Evolutionary conservation across 2,888 invertebrate genomes (phyloP).

Genomic region (Himalopsyche japonica): DNA sequence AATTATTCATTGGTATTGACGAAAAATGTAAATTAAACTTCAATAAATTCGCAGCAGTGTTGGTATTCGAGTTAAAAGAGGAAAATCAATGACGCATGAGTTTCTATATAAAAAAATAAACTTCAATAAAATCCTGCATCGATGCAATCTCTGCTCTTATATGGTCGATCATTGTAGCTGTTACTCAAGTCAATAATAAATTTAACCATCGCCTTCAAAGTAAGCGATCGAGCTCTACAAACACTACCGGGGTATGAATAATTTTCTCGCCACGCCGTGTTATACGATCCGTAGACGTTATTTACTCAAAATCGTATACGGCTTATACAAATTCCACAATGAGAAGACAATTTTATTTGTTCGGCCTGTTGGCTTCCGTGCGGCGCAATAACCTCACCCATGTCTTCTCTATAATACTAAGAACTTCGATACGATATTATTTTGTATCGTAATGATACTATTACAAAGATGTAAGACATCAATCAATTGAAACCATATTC

Average conservation of each 20-base stretch:
- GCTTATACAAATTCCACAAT: neutral
- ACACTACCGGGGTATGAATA: neutral
- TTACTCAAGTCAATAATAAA: constrained; percentile 1
- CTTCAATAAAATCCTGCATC: too few species aligned
- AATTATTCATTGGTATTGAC: too few species aligned
- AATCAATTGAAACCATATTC: too few species aligned
- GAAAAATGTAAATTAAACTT: too few species aligned
- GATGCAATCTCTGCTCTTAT: too few species aligned
- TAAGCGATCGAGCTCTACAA: neutral
- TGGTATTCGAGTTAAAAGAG: too few species aligned
- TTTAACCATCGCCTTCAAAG: neutral
- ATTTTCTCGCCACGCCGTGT: neutral
- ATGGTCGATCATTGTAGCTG: too few species aligned
- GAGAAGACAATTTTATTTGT: constrained; percentile 4
- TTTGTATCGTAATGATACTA: too few species aligned
- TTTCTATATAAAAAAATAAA: too few species aligned
- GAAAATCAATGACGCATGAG: too few species aligned
- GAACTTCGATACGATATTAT: neutral
- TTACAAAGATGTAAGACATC: too few species aligned
- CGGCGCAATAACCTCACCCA: neutral
- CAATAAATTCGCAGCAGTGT: too few species aligned
- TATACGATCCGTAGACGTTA: neutral
- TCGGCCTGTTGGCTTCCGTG: neutral
- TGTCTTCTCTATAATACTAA: neutral
- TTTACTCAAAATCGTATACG: neutral